phyloP scores from a whole-genome alignment of 1,140 invertebrate genomes.

The Papilio polytes region DNA sequence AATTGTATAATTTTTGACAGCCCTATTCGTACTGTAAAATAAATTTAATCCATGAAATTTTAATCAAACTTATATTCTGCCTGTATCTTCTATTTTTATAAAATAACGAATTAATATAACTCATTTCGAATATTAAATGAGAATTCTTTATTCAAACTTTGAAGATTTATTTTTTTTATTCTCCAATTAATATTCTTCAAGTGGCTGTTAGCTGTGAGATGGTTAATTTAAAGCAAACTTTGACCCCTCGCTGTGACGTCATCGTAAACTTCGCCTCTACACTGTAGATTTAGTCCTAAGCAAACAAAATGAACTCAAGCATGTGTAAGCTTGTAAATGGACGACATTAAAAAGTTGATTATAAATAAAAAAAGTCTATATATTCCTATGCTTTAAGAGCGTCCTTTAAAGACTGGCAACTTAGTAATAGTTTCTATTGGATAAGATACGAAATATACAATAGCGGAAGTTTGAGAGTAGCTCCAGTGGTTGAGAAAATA shows the following conservation, averaged over 20 bases:
- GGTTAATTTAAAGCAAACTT: constrained; percentile 5
- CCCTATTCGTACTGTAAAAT: background rate
- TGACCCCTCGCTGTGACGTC: constrained; percentile 51
- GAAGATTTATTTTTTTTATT: background rate
- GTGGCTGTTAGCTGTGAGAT: background rate
- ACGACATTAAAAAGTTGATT: background rate
- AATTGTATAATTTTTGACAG: too few species aligned
- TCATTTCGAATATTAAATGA: background rate
- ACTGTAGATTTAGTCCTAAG: constrained; percentile 13
- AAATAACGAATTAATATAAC: background rate
- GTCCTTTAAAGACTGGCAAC: too few species aligned
- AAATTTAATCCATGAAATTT: background rate
- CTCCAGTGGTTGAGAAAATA: too few species aligned
- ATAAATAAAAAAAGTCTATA: background rate
- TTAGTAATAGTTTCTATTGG: too few species aligned
- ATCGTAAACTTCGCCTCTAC: constrained; percentile 3
- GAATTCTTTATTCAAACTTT: background rate
- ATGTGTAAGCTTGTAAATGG: background rate
- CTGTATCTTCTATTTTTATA: background rate
- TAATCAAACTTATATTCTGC: background rate
- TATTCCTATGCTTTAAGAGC: background rate
- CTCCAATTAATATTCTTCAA: constrained; percentile 10
- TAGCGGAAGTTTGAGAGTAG: too few species aligned
- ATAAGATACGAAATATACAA: too few species aligned
- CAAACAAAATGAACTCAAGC: background rate